Percentiles rank a stretch among this genome's conserved stretches.
Conservation (phyloP, 2,888 invertebrate species). For the Platypus cylindrus region DNA sequence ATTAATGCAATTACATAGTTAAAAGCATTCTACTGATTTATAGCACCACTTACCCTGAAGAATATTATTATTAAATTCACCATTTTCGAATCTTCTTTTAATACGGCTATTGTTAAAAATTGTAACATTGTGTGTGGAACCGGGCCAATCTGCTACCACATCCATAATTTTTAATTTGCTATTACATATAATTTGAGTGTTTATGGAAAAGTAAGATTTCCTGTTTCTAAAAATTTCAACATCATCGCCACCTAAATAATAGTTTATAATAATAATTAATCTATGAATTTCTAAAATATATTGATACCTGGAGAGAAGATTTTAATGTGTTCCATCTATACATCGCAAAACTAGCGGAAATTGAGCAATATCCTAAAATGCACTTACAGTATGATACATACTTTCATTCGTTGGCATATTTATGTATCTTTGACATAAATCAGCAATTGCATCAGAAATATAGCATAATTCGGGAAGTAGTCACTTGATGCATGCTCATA, state of each 20-base stretch:
- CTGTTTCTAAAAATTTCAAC: constrained; percentile 4
- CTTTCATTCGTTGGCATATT: not conserved
- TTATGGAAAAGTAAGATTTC: constrained; percentile 4
- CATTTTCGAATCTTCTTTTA: not conserved
- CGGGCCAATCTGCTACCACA: constrained; percentile 3
- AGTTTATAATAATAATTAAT: not conserved
- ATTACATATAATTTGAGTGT: constrained; percentile 1
- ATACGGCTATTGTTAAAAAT: constrained; percentile 1
- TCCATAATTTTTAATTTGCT: constrained; percentile 2
- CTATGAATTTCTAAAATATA: not conserved
- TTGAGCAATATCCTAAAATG: constrained; percentile 1
- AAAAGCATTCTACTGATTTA: too few species aligned
- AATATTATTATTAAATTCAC: not conserved
- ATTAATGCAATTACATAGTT: too few species aligned
- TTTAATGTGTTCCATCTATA: constrained; percentile 1
- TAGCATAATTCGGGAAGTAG: constrained; percentile 1
- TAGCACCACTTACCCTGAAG: not conserved
- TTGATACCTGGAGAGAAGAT: constrained; percentile 2
- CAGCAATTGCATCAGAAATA: not conserved
- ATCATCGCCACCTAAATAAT: constrained; percentile 4
- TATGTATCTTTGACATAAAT: not conserved
- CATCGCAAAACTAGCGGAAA: constrained; percentile 2
- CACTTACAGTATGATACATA: not conserved
- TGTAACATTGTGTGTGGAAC: constrained; percentile 3
- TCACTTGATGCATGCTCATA: not conserved